Percentiles rank a stretch among this genome's conserved stretches.
Evolutionary conservation across 2,113 vertebrate species (phyloP).

Genomic region (Sprattus sprattus): DNA sequence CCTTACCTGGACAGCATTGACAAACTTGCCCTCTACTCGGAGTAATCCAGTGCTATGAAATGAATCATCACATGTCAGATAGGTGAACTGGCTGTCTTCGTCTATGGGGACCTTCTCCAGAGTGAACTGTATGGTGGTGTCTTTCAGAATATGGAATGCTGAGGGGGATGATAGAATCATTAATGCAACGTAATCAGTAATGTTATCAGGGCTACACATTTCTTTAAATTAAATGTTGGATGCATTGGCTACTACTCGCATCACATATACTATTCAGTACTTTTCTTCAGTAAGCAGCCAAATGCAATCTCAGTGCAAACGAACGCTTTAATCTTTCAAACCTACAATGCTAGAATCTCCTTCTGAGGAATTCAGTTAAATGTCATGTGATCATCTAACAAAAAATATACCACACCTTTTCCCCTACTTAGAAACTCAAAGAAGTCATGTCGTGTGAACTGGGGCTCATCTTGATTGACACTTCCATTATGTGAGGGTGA

Average conservation of each 20-base stretch:
- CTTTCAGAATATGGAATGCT: slow-evolving; percentile 97
- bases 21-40: slow-evolving; percentile 89
- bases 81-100: slow-evolving; percentile 71
- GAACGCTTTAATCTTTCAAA: no score
- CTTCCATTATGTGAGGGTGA: slow-evolving; percentile 50
- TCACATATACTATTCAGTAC: neutral
- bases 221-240: neutral
- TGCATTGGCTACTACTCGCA: neutral
- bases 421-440: slow-evolving; percentile 88
- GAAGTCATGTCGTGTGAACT: slow-evolving; percentile 92
- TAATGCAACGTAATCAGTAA: neutral
- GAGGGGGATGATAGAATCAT: slow-evolving; percentile 34
- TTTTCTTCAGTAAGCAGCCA: no score
- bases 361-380: neutral
- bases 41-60: slow-evolving; percentile 79
- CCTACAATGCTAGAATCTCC: no score
- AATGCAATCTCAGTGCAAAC: neutral
- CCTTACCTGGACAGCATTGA: slow-evolving; percentile 89
- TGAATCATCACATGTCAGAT: slow-evolving; percentile 75
- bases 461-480: slow-evolving; percentile 76
- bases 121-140: slow-evolving; percentile 92
- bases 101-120: slow-evolving; percentile 85
- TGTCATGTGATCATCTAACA: neutral
- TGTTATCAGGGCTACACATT: neutral
- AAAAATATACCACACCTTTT: slow-evolving; percentile 76